A percentile compares a stretch with the other conserved stretches of the same genome.
Evolutionary conservation across 1,140 invertebrate genomes (phyloP).

Genomic region (Forficula auricularia): DNA sequence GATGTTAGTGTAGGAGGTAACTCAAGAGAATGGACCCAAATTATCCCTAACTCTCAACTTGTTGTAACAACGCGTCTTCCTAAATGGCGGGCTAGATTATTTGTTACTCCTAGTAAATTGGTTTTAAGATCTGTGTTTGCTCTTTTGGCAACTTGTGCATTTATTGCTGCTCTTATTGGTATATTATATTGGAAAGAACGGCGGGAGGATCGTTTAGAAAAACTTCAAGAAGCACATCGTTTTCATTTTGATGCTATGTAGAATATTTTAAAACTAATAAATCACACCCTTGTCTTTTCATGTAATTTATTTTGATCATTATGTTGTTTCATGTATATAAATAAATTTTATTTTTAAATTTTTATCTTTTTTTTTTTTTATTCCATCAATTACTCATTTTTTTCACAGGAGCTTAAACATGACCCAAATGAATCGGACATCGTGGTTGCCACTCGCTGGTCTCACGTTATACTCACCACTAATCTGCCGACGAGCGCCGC

Average conservation of each 20-base stretch:
- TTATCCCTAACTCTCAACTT: conserved; percentile 96
- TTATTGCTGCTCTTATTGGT: conserved; percentile 70
- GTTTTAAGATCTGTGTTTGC: conserved; percentile 83
- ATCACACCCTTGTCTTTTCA: no score
- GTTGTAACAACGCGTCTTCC: conserved; percentile 81
- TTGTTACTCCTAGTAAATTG: conserved; percentile 87
- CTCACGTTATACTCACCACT: no score
- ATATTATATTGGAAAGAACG: conserved; percentile 87
- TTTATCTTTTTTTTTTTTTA: no score
- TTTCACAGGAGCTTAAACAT: no score
- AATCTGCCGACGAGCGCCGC: no score
- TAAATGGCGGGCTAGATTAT: conserved; percentile 81
- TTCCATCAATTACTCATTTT: no score
- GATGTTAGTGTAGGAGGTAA: conserved; percentile 59
- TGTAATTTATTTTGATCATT: no score
- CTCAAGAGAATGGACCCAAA: conserved; percentile 63
- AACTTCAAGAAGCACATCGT: conserved; percentile 65
- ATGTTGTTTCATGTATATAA: no score
- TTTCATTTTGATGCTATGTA: conserved; percentile 71
- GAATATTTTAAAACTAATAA: neutral
- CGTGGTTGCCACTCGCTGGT: no score
- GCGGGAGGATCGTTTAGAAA: conserved; percentile 77
- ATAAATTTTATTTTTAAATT: no score
- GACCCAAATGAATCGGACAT: no score
- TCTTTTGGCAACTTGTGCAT: conserved; percentile 65